Evolutionary conservation across 2,797 vertebrate genomes (phyloP).

Genomic region (Rhyacichthys aspro): DNA sequence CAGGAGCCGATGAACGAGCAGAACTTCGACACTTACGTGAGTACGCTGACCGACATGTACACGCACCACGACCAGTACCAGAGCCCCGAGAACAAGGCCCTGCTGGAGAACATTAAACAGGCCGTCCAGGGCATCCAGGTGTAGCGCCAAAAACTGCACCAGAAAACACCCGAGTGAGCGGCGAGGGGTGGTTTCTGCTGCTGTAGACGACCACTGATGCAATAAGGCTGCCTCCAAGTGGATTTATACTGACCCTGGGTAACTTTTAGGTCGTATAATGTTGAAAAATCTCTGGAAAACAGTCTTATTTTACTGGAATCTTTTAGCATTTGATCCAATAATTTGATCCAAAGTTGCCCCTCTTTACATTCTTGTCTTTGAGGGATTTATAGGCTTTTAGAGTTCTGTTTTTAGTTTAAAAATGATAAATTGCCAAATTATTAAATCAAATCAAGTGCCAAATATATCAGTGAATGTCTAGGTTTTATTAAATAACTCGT

Average conservation of each 20-base stretch:
- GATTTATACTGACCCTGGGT: background rate
- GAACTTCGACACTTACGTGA: constrained; percentile 99
- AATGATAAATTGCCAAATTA: no score
- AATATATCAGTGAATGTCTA: no score
- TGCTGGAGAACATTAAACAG: constrained; percentile 99
- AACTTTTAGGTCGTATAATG: no score
- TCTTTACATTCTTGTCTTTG: no score
- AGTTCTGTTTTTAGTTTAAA: no score
- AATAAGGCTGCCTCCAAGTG: background rate
- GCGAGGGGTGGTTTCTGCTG: constrained; percentile 88
- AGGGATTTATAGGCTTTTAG: no score
- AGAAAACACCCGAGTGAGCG: constrained; percentile 59
- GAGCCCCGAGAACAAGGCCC: constrained; percentile 99
- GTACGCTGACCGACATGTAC: constrained; percentile 99
- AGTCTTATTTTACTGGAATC: no score
- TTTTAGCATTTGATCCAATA: no score
- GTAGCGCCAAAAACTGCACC: constrained; percentile 76
- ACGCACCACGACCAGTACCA: constrained; percentile 99
- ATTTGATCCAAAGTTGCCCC: no score
- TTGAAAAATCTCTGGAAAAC: no score
- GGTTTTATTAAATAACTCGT: no score
- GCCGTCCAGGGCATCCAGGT: constrained; percentile 99
- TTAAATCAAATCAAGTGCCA: no score
- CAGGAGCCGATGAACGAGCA: constrained; percentile 99
- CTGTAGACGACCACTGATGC: constrained; percentile 87